Evolutionary conservation across 30 jellyfish, hydroid and myxozoan species (phyloP), one percentile per base, ranked within the genome.

Genomic region (Clytia hemisphaerica): DNA sequence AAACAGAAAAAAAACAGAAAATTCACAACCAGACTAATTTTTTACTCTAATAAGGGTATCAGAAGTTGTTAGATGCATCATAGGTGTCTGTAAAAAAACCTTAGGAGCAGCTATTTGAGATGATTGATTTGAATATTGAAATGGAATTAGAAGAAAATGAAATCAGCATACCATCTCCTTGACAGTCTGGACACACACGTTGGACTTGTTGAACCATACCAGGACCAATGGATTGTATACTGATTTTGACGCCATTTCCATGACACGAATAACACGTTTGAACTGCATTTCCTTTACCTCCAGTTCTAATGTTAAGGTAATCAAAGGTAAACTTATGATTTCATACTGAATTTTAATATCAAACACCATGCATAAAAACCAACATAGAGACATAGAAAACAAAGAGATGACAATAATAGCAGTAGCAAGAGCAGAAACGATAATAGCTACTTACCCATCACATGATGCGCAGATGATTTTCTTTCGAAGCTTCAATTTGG

Each of bases 201-300:
- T 91, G 99, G n/a, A 80, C 83, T 61, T 91, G 99, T 79, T 91
- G 99, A 1, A 91, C 99, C 99, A 91, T 91, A 2, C 99, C 99
- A 47, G 99, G 99, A 14, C 94, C 99, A 30, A 91, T 60, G 45
- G 83, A 94, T 38, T 84, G 82, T 28, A 91, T 61, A 58, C 94
- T 89, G 32, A 89, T 70, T 37, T 89, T 89, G 16, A 83, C 69
- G 27, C 98, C 98, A 76, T 88, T 44, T 1, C 98, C 98, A 25
- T 93, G 84, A 74, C 98, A 89, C 22, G 67, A 76, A 53, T 54
- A 82, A 51, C 98, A 89, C n/a, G 73, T 81, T 68, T 89, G 98
- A 7, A 89, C 98, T n/a, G 98, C 98, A 71, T 83, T 83, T 10
- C 92, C 83, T 53, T 89, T 89, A 2, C 98, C 98, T n/a, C 98